Evolutionary conservation across 2,888 invertebrate species (phyloP), one percentile per base, ranked within the genome.

Genomic region (Endotricha flammealis): DNA sequence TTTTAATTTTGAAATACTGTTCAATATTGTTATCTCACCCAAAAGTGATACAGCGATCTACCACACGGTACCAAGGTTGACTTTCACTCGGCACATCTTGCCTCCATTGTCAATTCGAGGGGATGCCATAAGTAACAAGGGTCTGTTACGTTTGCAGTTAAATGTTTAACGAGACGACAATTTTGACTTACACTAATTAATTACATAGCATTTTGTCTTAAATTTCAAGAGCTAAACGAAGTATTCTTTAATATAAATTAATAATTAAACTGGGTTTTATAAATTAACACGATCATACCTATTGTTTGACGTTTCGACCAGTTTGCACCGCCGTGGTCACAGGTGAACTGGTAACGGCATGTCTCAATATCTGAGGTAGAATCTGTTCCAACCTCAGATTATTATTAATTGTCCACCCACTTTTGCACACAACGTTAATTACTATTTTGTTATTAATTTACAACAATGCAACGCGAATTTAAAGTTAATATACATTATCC

Each of bases 171-270:
- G 29, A 29, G 17, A 29, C 16, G 17, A n/a, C 29, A 17, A 29
- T 29, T 17, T 29, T 29, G 29, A 29, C 29, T 29, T 17, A 16
- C 17, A 9, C 10, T 29, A 16, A 29, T 29, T 29, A 29, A 29
- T 29, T 29, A 17, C 17, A 10, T 10, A 9, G 17, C 7, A 9
- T 29, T 4, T 16, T 14, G 10, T 16, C 14, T 29, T 10, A 16
- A 29, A 17, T 16, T 29, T 13, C 10, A 9, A 6, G 16, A 29
- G 16, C 20, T 20, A 20, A 20, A 6, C n/a, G n/a, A n/a, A n/a
- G n/a, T n/a, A n/a, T n/a, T n/a, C n/a, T n/a, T n/a, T n/a, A n/a
- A n/a, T n/a, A n/a, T n/a, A n/a, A n/a, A n/a, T n/a, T n/a, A n/a
- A n/a, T n/a, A n/a, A n/a, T n/a, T n/a, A n/a, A 10, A 10, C n/a